These are phyloP conservation scores for Tiliacea aurago DNA, from an alignment of 2,888 invertebrate genomes.

Conservation along the genomic window DNA sequence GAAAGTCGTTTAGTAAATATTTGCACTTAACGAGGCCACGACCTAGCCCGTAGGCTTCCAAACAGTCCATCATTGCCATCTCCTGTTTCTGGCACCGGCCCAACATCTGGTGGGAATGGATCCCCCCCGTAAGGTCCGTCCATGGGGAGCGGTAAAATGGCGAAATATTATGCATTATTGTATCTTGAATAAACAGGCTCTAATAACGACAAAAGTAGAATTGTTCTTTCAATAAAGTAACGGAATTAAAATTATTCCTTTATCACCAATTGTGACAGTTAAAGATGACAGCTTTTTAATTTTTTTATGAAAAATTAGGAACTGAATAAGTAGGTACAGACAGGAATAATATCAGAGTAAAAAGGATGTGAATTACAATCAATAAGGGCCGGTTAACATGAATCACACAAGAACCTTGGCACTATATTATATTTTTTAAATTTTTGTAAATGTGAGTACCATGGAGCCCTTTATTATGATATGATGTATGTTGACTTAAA, in stretches of 20 bases:
- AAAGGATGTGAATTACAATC: slow-evolving; percentile 1
- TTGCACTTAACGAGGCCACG: slow-evolving; percentile 91
- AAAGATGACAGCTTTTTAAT: neutral
- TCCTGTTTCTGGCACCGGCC: slow-evolving; percentile 92
- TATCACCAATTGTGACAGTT: neutral
- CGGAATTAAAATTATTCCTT: neutral
- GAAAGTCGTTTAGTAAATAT: slow-evolving; percentile 91
- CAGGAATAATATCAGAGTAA: neutral
- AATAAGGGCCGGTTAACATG: neutral
- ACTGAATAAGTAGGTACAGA: neutral
- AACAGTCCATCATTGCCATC: slow-evolving; percentile 93
- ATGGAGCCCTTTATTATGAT: too few species aligned
- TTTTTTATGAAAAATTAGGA: neutral
- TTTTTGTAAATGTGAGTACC: too few species aligned
- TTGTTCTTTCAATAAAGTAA: neutral
- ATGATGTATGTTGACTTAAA: too few species aligned
- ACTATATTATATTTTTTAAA: neutral
- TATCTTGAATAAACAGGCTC: neutral
- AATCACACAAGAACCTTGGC: neutral
- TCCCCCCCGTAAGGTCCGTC: slow-evolving; percentile 92
- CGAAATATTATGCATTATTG: slow-evolving; percentile 77
- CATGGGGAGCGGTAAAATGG: slow-evolving; percentile 92
- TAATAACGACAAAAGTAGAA: neutral
- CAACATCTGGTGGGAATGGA: slow-evolving; percentile 91
- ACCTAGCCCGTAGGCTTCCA: slow-evolving; percentile 94